Conservation (phyloP, 2,888 invertebrate species). For the Limnephilus marmoratus region DNA sequence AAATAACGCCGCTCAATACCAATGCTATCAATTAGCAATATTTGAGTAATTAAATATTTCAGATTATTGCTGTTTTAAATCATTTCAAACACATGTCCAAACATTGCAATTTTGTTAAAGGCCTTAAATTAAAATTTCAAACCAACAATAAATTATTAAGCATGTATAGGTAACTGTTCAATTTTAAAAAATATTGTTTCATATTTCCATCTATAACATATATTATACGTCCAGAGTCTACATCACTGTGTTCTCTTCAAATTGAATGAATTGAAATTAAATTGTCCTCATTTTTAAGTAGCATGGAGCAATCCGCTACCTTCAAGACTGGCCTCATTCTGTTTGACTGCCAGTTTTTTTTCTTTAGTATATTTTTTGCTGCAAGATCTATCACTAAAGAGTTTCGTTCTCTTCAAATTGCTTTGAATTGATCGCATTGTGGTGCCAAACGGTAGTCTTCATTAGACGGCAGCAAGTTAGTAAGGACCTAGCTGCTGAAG, state of each 20-base stretch:
- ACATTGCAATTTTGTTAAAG: too few species aligned
- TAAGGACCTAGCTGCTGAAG: slow-evolving; percentile 70
- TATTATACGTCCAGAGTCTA: neutral
- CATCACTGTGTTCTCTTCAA: neutral
- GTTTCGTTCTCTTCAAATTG: neutral
- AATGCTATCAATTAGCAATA: neutral
- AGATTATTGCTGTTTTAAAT: neutral
- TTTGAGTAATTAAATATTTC: neutral
- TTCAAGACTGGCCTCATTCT: neutral
- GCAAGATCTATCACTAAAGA: too few species aligned
- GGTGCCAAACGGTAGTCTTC: slow-evolving; percentile 78
- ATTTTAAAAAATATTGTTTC: neutral
- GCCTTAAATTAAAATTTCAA: neutral
- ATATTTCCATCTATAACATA: too few species aligned
- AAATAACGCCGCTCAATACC: neutral
- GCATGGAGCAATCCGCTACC: neutral
- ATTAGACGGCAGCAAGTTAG: slow-evolving; percentile 74
- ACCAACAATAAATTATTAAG: too few species aligned
- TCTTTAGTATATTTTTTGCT: neutral
- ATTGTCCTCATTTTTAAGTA: neutral
- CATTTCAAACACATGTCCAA: neutral
- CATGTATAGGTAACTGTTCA: neutral
- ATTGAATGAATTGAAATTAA: neutral
- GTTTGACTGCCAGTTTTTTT: neutral
- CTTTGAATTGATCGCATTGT: slow-evolving; percentile 64